Evolutionary conservation across 2,113 vertebrate genomes (phyloP).

Genomic region (Phrynosoma platyrhinos): DNA sequence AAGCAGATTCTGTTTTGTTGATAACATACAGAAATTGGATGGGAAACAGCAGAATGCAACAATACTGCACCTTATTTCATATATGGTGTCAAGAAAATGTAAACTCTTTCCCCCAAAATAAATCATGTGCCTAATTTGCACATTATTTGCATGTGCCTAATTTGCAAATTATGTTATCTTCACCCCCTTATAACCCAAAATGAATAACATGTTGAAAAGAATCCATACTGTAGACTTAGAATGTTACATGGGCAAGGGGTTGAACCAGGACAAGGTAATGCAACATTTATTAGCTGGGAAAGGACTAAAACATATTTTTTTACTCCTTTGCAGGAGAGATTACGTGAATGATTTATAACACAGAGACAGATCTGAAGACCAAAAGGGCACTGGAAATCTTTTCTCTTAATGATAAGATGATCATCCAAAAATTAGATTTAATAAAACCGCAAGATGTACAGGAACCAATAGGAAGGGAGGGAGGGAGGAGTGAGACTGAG

Average conservation of each 20-base stretch:
- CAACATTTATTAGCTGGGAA: conserved; percentile 12
- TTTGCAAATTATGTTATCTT: neutral
- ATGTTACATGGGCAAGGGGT: neutral
- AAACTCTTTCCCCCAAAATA: neutral
- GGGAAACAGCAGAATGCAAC: neutral
- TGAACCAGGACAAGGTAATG: conserved; percentile 6
- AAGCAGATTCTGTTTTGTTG: neutral
- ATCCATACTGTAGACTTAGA: neutral
- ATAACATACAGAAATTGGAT: neutral
- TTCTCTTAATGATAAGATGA: neutral
- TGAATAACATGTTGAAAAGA: neutral
- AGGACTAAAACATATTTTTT: neutral
- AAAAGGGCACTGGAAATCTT: neutral
- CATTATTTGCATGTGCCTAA: neutral
- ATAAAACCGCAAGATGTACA: neutral
- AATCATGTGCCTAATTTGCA: neutral
- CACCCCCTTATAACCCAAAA: neutral
- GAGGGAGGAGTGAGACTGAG: neutral
- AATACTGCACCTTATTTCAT: neutral
- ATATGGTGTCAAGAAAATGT: neutral
- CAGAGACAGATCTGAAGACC: neutral
- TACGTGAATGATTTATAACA: conserved; percentile 17
- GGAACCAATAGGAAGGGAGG: neutral
- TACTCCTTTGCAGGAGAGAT: neutral
- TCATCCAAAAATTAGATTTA: neutral